phyloP scores from a whole-genome alignment of 2,888 invertebrate species.

The Harpalus rubripes region DNA sequence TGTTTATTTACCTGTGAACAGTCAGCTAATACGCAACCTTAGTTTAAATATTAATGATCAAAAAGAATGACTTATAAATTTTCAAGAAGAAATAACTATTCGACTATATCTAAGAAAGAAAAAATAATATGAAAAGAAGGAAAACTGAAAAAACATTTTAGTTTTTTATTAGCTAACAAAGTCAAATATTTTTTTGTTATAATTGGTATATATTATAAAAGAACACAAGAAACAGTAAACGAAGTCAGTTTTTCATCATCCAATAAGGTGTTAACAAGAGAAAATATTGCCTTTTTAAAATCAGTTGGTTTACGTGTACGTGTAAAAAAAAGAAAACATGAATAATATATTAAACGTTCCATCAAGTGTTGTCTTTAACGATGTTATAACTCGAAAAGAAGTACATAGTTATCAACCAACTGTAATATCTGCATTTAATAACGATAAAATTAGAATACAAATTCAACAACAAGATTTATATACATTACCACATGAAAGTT shows the following conservation, averaged over 20 bases:
- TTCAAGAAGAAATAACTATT: slow-evolving; percentile 72
- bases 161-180: no score
- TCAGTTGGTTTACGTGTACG: slow-evolving; percentile 64
- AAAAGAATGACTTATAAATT: slow-evolving; percentile 72
- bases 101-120: slow-evolving; percentile 60
- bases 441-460: no score
- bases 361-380: slow-evolving; percentile 68
- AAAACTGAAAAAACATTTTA: no score
- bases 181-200: not conserved
- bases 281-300: slow-evolving; percentile 65
- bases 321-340: slow-evolving; percentile 60
- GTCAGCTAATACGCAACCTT: slow-evolving; percentile 70
- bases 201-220: slow-evolving; percentile 2
- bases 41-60: slow-evolving; percentile 72
- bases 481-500: slow-evolving; percentile 72
- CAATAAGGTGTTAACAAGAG: slow-evolving; percentile 24
- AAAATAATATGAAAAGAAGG: slow-evolving; percentile 6
- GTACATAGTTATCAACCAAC: no score
- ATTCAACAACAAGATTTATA: no score
- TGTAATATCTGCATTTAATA: no score
- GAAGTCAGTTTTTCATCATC: not conserved
- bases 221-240: not conserved
- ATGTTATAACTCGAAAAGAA: no score
- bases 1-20: slow-evolving; percentile 73
- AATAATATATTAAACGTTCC: slow-evolving; percentile 69